Evolutionary conservation across 2,888 invertebrate species (phyloP).

Genomic region (Plagodis dolabraria): DNA sequence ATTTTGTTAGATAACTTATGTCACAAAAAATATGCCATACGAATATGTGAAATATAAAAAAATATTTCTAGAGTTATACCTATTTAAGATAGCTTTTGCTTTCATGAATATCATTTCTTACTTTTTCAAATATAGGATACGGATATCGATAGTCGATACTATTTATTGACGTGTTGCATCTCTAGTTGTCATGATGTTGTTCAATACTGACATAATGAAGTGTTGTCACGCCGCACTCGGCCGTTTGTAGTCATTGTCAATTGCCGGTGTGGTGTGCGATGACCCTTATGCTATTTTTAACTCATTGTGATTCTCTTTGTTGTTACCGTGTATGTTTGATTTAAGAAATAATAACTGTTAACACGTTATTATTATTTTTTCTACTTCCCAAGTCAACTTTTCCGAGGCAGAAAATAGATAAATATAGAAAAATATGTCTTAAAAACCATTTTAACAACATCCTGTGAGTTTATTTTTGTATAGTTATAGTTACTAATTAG

Average conservation of each 20-base stretch:
- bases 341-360: constrained; percentile 19
- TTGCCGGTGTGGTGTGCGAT: constrained; percentile 47
- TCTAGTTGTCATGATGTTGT: constrained; percentile 53
- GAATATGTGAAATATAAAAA: too few species aligned
- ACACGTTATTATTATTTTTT: too few species aligned
- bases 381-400: too few species aligned
- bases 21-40: too few species aligned
- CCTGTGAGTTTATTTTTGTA: too few species aligned
- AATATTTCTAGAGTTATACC: too few species aligned
- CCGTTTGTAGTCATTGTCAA: constrained; percentile 50
- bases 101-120: too few species aligned
- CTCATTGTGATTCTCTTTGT: constrained; percentile 45
- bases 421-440: neutral
- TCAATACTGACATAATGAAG: constrained; percentile 78
- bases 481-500: too few species aligned
- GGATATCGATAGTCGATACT: neutral
- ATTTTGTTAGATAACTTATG: too few species aligned
- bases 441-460: too few species aligned
- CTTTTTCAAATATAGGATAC: too few species aligned
- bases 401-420: neutral
- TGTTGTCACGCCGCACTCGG: constrained; percentile 72
- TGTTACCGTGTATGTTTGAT: constrained; percentile 25
- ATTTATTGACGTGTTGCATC: constrained; percentile 38
- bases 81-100: too few species aligned
- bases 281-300: constrained; percentile 37